Evolutionary conservation across 2,888 invertebrate species (phyloP).

Genomic region (Acanthopleura granulata): DNA sequence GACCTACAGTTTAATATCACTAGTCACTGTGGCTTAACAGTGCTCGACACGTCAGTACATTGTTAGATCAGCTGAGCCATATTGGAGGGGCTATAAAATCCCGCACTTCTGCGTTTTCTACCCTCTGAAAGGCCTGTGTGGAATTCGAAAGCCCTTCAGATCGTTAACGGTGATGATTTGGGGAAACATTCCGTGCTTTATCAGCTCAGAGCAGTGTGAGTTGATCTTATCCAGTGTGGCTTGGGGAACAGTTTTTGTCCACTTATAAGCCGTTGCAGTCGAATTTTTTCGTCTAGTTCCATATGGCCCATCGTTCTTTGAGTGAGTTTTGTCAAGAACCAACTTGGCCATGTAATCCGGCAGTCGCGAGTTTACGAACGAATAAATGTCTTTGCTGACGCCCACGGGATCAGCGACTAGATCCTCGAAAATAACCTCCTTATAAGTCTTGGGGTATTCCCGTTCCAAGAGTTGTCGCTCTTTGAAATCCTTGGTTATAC

Average conservation of each 20-base stretch:
- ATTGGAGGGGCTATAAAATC: too few relatives aligned
- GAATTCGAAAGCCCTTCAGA: conserved; percentile 1
- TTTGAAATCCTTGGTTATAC: background rate
- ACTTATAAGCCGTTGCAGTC: background rate
- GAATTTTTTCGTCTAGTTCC: background rate
- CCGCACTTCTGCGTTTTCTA: too few relatives aligned
- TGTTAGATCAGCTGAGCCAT: too few relatives aligned
- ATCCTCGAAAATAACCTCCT: conserved; percentile 10
- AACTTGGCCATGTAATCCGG: background rate
- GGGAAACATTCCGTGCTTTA: background rate
- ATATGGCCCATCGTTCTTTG: background rate
- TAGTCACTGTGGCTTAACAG: too few relatives aligned
- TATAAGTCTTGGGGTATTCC: background rate
- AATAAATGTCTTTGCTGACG: background rate
- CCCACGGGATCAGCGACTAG: background rate
- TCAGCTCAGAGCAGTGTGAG: background rate
- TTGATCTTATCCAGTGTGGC: background rate
- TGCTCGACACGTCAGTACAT: too few relatives aligned
- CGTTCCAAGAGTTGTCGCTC: background rate
- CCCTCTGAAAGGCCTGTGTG: background rate
- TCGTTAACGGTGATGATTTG: background rate
- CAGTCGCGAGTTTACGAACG: background rate
- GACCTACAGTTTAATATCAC: too few relatives aligned
- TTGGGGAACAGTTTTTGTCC: background rate
- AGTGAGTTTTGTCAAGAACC: background rate